Percentiles rank a stretch among this genome's conserved stretches.
phyloP scores from a whole-genome alignment of 2,797 vertebrate species.

The Dryobates pubescens region DNA sequence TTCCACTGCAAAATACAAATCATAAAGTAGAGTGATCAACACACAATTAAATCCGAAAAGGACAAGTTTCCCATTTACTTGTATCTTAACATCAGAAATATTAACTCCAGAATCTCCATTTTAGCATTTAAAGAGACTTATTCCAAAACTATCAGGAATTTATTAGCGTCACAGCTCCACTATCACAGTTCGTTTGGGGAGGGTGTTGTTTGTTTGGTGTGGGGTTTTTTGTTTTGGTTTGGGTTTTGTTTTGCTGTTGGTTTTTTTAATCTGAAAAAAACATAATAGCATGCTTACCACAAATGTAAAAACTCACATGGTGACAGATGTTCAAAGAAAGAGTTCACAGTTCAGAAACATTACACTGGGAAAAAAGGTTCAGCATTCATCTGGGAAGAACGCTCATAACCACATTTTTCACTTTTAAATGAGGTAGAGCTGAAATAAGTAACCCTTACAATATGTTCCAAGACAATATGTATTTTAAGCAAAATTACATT shows the following conservation, averaged over 20 bases:
- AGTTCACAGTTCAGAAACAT: neutral
- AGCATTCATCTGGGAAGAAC: neutral
- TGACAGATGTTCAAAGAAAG: neutral
- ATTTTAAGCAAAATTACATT: neutral
- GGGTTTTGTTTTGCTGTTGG: too few species aligned
- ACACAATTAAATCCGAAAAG: constrained; percentile 36
- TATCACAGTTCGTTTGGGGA: neutral
- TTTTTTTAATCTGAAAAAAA: neutral
- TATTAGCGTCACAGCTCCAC: neutral
- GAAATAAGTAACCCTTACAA: neutral
- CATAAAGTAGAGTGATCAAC: neutral
- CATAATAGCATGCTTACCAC: neutral
- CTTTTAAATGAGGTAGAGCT: neutral
- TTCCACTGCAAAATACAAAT: neutral
- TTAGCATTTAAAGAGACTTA: constrained; percentile 45
- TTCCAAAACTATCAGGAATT: constrained; percentile 2
- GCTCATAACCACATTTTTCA: neutral
- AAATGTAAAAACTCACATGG: constrained; percentile 8
- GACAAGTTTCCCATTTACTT: neutral
- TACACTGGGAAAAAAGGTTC: neutral
- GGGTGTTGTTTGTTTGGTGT: too few species aligned
- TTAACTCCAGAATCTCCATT: constrained; percentile 24
- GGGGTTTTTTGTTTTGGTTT: too few species aligned
- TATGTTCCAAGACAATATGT: neutral
- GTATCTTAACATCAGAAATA: constrained; percentile 1